A percentile compares a stretch with the other conserved stretches of the same genome.
phyloP scores from a whole-genome alignment of 2,797 vertebrate genomes.

The Poecilia picta region DNA sequence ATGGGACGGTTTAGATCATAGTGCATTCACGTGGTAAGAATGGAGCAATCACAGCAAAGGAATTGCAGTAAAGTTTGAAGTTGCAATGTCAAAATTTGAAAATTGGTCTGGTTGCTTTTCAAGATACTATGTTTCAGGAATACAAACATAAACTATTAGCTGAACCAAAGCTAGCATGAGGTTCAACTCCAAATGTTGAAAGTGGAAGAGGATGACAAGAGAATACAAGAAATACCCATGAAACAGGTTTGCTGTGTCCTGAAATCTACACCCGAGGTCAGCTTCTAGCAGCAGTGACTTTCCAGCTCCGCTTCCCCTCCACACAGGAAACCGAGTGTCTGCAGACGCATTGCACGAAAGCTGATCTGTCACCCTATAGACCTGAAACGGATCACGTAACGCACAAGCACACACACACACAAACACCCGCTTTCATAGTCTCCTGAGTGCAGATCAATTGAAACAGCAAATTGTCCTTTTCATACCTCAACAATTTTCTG shows the following conservation, averaged over 20 bases:
- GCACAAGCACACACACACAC: conserved; percentile 19
- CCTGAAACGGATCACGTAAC: conserved; percentile 31
- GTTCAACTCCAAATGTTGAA: not conserved
- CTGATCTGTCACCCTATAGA: conserved; percentile 53
- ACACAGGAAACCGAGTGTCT: conserved; percentile 44
- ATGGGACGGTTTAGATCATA: not conserved
- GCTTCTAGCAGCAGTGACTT: conserved; percentile 34
- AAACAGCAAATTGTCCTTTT: conserved; percentile 65
- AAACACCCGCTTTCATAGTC: conserved; percentile 8
- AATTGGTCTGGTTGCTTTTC: not conserved
- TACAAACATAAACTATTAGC: not conserved
- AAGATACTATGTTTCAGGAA: not conserved
- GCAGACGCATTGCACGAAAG: conserved; percentile 30
- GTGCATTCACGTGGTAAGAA: not conserved
- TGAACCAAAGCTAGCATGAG: not conserved
- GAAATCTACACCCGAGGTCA: conserved; percentile 46
- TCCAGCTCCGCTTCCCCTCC: conserved; percentile 52
- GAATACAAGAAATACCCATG: conserved; percentile 19
- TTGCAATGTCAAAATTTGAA: not conserved
- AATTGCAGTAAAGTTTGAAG: not conserved
- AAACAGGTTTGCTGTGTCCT: conserved; percentile 2
- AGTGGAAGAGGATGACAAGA: not conserved
- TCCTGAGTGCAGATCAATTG: conserved; percentile 46
- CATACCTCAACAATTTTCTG: conserved; percentile 60
- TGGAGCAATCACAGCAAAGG: not conserved